Base-by-base conservation (phyloP, 2,888 invertebrate species). In the Neria commutata region DNA sequence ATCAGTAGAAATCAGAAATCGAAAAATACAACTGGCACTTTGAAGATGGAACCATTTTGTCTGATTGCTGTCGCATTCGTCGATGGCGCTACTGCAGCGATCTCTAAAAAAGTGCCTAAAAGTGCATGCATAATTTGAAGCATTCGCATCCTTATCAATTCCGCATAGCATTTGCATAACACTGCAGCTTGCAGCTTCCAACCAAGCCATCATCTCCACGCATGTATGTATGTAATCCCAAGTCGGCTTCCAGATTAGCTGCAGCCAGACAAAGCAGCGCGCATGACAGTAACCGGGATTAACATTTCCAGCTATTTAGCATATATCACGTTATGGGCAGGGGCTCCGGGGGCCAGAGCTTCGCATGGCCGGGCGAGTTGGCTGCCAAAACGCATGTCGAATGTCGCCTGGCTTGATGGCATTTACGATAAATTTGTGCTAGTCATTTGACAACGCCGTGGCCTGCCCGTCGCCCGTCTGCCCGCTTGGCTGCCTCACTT, bases 351-450 rank as follows among this genome's bases (percentile, higher is more conserved):
- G n/a, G n/a, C n/a, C n/a, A n/a, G n/a, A n/a, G n/a, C n/a, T n/a
- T 33, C 47, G 19, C 26, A 21, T 37, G 37, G 19, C 54, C 40
- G 33, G 57, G 26, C 55, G 24, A 58, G 53, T 53, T 51, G 56
- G 33, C 37, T 46, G 53, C 54, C 19, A 54, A 68, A 63, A 65
- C 61, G 66, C 61, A 64, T 65, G 68, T 64, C 58, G 68, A 66
- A 64, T 62, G 53, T 57, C 64, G 56, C 46, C 56, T 56, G 57
- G 60, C 67, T 69, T 74, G 77, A 77, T 77, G 74, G 71, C 72
- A 74, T 74, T 77, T 75, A 70, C 78, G 75, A 77, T 77, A 78
- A 77, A 77, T 75, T 77, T 74, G 75, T 73, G 71, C 74, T 74
- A 76, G 69, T 75, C 74, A 75, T 74, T 75, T 74, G 75, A 73